Base-by-base conservation (phyloP, 2,113 vertebrate genomes). In the Platanista minor region DNA sequence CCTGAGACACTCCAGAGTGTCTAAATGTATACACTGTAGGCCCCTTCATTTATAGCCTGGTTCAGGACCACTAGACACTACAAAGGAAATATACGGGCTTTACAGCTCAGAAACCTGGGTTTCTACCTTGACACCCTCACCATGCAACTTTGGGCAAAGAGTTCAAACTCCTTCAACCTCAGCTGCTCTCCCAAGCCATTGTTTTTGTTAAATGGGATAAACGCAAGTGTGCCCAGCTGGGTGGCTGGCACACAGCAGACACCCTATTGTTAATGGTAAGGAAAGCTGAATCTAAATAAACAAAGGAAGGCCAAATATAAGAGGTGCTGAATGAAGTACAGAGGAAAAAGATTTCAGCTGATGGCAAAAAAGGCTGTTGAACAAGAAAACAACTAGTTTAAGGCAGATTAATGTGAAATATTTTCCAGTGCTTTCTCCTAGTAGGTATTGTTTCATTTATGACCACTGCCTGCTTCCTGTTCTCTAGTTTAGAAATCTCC, bases 401-500 rank as follows among this genome's bases (percentile, higher is more conserved):
- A 96, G 82, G 89, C 67, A 25, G 81, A 88, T 31, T 8, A 71
- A 94, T 52, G 90, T 77, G 90, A 90, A 92, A 49, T 91, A 13
- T 46, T 97, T 97, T 69, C 91, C 93, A 87, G 96, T 71, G 96
- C 74, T 89, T 85, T 90, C 96, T 97, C 96, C 92, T 80, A 66
- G 94, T 91, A 85, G 33, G 78, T 88, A 86, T 94, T 91, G 83
- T 96, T 97, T 86, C 82, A 75, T 95, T 97, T 93, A 94, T 93
- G 94, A 69, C 33, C 31, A 11, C 78, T 72, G 95, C 96, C 95
- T 96, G 91, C 82, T 98, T 98, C 97, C 97, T 97, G 66, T 61
- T 80, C 86, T 95, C 91, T 90, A 52, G 90, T 93, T 96, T 74
- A 95, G 95, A 97, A 97, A 96, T 97, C 92, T 96, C 96, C 83